A percentile compares a stretch with the other conserved stretches of the same genome.
These are phyloP conservation scores for Bombus picipes DNA, from an alignment of 1,140 invertebrate genomes.

Conservation along the genomic window DNA sequence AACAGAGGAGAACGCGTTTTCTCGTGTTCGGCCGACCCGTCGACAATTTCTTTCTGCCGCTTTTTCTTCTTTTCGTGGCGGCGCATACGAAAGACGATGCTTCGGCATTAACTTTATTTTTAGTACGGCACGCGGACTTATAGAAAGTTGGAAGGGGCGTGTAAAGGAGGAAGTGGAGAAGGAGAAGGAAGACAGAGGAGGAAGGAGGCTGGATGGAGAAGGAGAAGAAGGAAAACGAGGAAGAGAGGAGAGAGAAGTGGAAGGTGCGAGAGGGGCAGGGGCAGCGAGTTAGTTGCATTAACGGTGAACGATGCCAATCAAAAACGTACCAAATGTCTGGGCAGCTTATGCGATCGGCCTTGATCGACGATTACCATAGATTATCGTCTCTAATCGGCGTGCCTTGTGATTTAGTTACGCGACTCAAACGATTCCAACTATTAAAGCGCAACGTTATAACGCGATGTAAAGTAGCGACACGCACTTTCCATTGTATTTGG, in stretches of 20 bases:
- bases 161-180: not conserved
- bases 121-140: conserved; percentile 46
- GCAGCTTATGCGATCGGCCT: not conserved
- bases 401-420: not conserved
- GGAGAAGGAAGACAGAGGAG: not conserved
- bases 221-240: not conserved
- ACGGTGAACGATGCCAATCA: not conserved
- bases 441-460: not conserved
- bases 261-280: not conserved
- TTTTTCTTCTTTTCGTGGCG: conserved; percentile 21
- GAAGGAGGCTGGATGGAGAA: not conserved
- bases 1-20: not conserved
- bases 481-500: not conserved
- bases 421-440: not conserved
- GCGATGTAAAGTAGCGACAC: not conserved
- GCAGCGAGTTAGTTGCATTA: not conserved
- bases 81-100: conserved; percentile 30
- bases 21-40: not conserved
- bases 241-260: not conserved
- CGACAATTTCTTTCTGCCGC: not conserved
- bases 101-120: conserved; percentile 27
- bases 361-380: not conserved
- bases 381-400: not conserved
- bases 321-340: conserved; percentile 1
- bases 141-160: conserved; percentile 2